Base-by-base conservation (phyloP, 2,888 invertebrate species). In the Zeuzera pyrina region DNA sequence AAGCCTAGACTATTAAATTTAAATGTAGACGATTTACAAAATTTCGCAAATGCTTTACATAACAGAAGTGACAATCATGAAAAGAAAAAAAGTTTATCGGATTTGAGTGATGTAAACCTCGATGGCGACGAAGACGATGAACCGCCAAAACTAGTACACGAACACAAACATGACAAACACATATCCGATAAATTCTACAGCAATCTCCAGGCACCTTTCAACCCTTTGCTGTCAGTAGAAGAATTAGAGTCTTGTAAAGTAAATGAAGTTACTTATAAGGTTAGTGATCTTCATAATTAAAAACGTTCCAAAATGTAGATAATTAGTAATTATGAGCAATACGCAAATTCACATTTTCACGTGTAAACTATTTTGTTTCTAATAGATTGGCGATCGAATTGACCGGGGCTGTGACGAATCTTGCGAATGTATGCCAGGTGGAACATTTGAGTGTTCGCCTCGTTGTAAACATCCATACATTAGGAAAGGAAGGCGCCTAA, bases 91-190 rank as follows among this genome's bases (percentile, higher is more conserved):
- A 47, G 45, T 30, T 42, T 81, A 23, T 65, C 81, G 21, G 92
- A 92, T 64, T 74, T 93, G n/a, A 92, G 92, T 58, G 91, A 93
- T 62, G 91, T 93, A 12, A 91, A 87, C 49, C 87, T 93, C 83
- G 90, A 91, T 45, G 86, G 43, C 22, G 71, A 86, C 38, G 87
- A 90, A 30, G 90, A 89, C 8, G 74, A 76, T 1, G 77, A 76
- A 13, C 8, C 49, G 55, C 2, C 45, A 60, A 0, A 59, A 56
- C 21, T 42, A 13, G 38, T 41, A 23, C 38, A 36, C 31, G 60
- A 60, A 1, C 40, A 47, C n/a, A 64, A 64, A 32, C 50, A 48
- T 30, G 58, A 60, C 24, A 61, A 53, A 30, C 46, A 62, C 2
- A 63, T 77, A 11, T 46, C 70, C n/a, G 76, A 79, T 39, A 78